phyloP scores from a whole-genome alignment of 92 coral and sea anemone species.

The Epizoanthus rinbou region DNA sequence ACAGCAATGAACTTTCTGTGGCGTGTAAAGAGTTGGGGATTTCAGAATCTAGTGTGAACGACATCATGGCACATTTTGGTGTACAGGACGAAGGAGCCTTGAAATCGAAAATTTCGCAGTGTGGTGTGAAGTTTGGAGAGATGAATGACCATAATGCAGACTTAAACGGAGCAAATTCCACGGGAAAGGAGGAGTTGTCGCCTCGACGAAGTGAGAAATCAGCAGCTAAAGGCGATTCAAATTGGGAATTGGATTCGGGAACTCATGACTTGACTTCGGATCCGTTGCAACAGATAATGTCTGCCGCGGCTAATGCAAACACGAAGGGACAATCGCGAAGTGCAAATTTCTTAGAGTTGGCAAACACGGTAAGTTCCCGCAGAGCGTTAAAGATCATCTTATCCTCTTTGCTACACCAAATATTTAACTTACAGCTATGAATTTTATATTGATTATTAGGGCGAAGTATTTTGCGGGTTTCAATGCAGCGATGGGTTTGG shows the following conservation, averaged over 20 bases:
- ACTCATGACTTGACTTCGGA: conserved; percentile 75
- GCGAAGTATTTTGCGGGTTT: not conserved
- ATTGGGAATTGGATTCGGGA: conserved; percentile 88
- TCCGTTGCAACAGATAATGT: conserved; percentile 84
- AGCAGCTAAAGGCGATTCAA: conserved; percentile 58
- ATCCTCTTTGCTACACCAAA: not conserved
- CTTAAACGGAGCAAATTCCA: conserved; percentile 38
- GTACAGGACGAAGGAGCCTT: conserved; percentile 42
- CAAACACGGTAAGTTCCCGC: conserved; percentile 90
- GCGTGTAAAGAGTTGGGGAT: conserved; percentile 69
- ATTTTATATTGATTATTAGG: conserved; percentile 2
- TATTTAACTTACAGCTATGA: conserved; percentile 15
- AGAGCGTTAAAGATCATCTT: not conserved
- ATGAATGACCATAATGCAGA: conserved; percentile 1
- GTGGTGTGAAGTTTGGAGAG: conserved; percentile 16
- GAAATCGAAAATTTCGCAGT: conserved; percentile 43
- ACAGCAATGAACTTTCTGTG: conserved; percentile 69
- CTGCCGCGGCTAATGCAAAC: conserved; percentile 66
- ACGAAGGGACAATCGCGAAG: conserved; percentile 85
- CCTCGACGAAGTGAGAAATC: conserved; percentile 64
- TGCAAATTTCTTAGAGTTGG: conserved; percentile 92
- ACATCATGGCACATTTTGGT: conserved; percentile 71
- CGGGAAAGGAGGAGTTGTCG: conserved; percentile 51
- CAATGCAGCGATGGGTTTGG: not conserved
- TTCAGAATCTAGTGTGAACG: conserved; percentile 67